These are phyloP conservation scores for Aporophyla lueneburgensis DNA, from an alignment of 2,888 invertebrate species.

Conservation along the genomic window DNA sequence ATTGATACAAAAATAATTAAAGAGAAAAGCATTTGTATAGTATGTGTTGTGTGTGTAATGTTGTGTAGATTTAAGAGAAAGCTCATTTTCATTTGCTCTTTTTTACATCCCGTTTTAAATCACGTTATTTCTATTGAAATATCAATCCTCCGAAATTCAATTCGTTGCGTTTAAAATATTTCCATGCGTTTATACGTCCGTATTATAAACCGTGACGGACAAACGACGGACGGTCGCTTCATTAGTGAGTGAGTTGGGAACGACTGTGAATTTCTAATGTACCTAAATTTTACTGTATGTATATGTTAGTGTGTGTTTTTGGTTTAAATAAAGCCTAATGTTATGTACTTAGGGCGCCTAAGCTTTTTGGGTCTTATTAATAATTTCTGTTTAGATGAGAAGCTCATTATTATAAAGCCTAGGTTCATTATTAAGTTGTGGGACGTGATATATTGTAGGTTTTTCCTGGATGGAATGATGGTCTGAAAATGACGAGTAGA, in stretches of 20 bases:
- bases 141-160: background rate
- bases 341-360: background rate
- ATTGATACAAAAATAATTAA: no score
- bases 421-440: background rate
- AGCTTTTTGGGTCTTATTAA: conserved; percentile 5
- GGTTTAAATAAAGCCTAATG: background rate
- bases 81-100: background rate
- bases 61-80: no score
- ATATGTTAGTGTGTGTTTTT: background rate
- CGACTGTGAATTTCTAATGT: conserved; percentile 34
- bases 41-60: no score
- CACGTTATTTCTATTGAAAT: background rate
- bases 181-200: conserved; percentile 3
- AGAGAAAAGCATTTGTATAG: no score
- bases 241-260: conserved; percentile 37
- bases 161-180: background rate
- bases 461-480: background rate
- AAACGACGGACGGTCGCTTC: conserved; percentile 27
- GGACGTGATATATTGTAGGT: background rate
- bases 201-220: conserved; percentile 27
- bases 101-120: background rate
- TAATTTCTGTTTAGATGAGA: conserved; percentile 1
- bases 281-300: conserved; percentile 23
- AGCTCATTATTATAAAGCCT: background rate
- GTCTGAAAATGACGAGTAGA: background rate